Base-by-base conservation (phyloP, 2,888 invertebrate species). In the Morinoia aosen region DNA sequence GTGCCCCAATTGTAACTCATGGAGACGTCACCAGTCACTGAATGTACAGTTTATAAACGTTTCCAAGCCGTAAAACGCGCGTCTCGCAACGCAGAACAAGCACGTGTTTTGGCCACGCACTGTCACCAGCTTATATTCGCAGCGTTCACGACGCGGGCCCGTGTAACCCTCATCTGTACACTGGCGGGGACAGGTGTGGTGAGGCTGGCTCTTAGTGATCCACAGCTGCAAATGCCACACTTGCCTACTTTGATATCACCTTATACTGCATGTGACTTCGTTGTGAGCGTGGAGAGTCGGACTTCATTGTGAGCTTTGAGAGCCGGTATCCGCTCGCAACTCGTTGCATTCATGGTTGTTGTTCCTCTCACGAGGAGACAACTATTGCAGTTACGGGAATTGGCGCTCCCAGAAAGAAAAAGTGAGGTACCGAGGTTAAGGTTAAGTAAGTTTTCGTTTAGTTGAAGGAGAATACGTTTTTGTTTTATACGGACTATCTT, bases 221-320 rank as follows among this genome's bases (percentile, higher is more conserved):
- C 76, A 76, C 76, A 76, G 76, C 76, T 76, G 76, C 76, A 25
- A 76, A 76, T 76, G 76, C 76, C 76, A 76, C 76, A 76, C 19
- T 33, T 76, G 76, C 33, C 14, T 33, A 33, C 76, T 76, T 76
- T 19, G 19, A 61, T 61, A 61, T 76, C 25, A 19, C 48, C 25
- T 76, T 76, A 33, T 14, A 0, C 19, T 33, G 19, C 76, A 33
- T 33, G 19, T 33, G 33, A 12, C 76, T 76, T 16, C 76, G 25
- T 76, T 0, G 76, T 16, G 76, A 33, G 8, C 76, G 8, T 16
- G 1, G 76, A 76, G 76, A 76, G 8, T 19, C 19, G 7, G 76
- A n/a, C n/a, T n/a, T 16, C 76, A 76, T 76, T 0, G 76, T 16
- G 76, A 33, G 8, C 76, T 76, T 16, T 33, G 76, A 76, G 76